Evolutionary conservation across 2,797 vertebrate species (phyloP), one percentile per base, ranked within the genome.

Genomic region (Manis pentadactyla): DNA sequence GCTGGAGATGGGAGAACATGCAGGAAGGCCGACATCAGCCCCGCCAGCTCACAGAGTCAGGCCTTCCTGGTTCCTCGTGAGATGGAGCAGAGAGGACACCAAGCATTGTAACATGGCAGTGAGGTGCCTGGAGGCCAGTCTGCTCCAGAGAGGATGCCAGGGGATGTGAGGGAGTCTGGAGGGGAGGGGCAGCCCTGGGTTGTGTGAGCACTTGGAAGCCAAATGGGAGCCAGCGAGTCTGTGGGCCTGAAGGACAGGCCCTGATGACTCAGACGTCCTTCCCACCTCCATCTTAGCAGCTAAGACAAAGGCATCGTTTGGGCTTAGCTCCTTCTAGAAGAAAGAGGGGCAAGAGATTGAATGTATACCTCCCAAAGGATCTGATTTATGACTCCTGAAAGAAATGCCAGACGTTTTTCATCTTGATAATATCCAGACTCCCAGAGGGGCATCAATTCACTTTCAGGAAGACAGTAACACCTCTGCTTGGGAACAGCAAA

Each of bases 351-450:
- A 78, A 31, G 59, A 73, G 61, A 66, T 4, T 73, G 59, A 53
- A 34, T 18, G 34, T 29, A n/a, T 9, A 49, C 21, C 25, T 87
- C 55, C 73, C 53, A 42, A 27, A 82, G 17, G 23, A 25, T 49
- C 74, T 31, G 49, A 57, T 74, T 87, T 71, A 83, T 15, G 68
- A 8, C 29, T 49, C 15, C 69, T 93, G 42, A 89, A 51, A 61
- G 42, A 82, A 53, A 51, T 10, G 25, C 42, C 0, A 0, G 83
- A 37, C 1, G 23, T n/a, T 91, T 84, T 91, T 82, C 51, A 21
- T 94, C 27, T 59, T 61, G 55, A 87, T n/a, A 29, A 15, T 21
- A 39, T 29, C 19, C 94, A 78, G 31, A 90, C 51, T 63, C 61
- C 61, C 66, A 55, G 13, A 81, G 51, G 7, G 14, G 2, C 66